phyloP scores from a whole-genome alignment of 2,797 vertebrate genomes.

The Hypotaenidia philippensis region DNA sequence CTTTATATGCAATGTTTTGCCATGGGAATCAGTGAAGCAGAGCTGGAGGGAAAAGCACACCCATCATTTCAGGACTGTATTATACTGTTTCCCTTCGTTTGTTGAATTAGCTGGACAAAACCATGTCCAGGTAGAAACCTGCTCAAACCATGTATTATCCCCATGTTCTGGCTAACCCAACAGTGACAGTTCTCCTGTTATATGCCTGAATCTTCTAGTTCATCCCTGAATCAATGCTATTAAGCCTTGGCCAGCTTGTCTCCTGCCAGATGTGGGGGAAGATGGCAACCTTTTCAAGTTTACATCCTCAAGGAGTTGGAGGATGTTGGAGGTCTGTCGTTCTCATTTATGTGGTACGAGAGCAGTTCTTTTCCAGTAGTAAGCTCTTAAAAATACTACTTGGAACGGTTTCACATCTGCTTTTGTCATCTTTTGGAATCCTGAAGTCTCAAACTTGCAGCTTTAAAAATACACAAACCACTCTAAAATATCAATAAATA shows the following conservation, averaged over 20 bases:
- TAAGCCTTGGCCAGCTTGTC: not conserved
- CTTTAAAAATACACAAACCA: not conserved
- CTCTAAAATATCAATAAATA: not conserved
- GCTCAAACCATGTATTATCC: not conserved
- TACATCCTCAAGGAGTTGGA: not conserved
- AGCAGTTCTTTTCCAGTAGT: not conserved
- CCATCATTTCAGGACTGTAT: not conserved
- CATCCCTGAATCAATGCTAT: not conserved
- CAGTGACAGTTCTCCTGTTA: not conserved
- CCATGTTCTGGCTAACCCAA: not conserved
- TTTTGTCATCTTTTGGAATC: slow-evolving; percentile 41
- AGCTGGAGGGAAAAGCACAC: not conserved
- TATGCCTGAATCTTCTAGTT: not conserved
- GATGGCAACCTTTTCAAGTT: not conserved
- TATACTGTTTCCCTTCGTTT: not conserved
- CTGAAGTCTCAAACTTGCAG: not conserved
- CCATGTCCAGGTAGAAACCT: not conserved
- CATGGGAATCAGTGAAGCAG: not conserved
- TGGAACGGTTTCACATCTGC: slow-evolving; percentile 8
- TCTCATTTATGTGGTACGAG: not conserved
- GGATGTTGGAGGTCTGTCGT: not conserved
- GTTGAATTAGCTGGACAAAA: not conserved
- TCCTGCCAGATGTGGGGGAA: not conserved
- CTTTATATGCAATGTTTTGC: not conserved
- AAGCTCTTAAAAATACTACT: not conserved